A percentile compares a stretch with the other conserved stretches of the same genome.
phyloP scores from a whole-genome alignment of 2,888 invertebrate species.

The Entomobrya multifasciata region DNA sequence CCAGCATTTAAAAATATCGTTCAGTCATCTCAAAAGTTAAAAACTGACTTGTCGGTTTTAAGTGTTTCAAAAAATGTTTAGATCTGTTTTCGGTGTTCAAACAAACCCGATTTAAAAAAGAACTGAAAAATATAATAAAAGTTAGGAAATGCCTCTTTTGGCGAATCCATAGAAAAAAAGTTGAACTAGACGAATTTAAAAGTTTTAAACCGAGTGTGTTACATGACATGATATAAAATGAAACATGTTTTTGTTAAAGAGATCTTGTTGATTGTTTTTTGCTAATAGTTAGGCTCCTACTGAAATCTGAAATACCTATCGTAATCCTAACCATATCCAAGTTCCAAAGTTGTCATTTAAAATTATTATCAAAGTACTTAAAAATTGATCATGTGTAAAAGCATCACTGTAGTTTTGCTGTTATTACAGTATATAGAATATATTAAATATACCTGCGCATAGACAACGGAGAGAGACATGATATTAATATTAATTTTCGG shows the following conservation, averaged over 20 bases:
- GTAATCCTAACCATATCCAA: constrained; percentile 14
- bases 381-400: background rate
- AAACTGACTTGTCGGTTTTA: constrained; percentile 1
- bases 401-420: background rate
- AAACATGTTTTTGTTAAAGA: background rate
- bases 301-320: background rate
- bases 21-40: background rate
- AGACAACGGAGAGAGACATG: constrained; percentile 13
- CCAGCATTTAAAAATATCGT: too few relatives aligned
- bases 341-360: constrained; percentile 9
- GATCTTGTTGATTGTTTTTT: background rate
- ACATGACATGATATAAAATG: background rate
- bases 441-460: background rate
- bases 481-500: constrained; percentile 19
- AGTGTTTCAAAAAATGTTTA: background rate
- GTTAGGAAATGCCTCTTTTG: too few relatives aligned
- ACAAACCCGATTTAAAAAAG: background rate
- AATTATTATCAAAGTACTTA: background rate
- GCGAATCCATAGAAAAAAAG: background rate
- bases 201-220: background rate
- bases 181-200: background rate
- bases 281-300: too few relatives aligned
- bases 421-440: background rate
- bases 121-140: too few relatives aligned
- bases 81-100: constrained; percentile 46